Conservation (phyloP, 1,140 invertebrate genomes). For the Drosophila yakuba region DNA sequence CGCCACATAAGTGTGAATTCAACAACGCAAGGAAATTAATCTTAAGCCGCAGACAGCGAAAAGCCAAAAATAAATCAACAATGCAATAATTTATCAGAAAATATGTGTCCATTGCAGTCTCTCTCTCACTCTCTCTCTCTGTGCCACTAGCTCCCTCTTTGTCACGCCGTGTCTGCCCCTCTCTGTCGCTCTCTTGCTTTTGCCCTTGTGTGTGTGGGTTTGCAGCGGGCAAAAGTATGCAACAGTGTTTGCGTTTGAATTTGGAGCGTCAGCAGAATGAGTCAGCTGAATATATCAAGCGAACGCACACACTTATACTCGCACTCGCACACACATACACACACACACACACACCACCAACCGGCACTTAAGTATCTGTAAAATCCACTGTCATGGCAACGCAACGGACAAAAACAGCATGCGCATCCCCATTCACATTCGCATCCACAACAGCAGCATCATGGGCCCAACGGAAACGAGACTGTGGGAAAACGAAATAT, state of each 20-base stretch:
- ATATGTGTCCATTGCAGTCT: slow-evolving; percentile 79
- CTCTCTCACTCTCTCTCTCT: slow-evolving; percentile 14
- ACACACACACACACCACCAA: slow-evolving; percentile 13
- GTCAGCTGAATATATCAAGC: slow-evolving; percentile 79
- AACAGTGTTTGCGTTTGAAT: slow-evolving; percentile 82
- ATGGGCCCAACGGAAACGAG: slow-evolving; percentile 47
- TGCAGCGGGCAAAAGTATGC: slow-evolving; percentile 67
- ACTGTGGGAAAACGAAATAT: slow-evolving; percentile 59
- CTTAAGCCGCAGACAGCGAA: slow-evolving; percentile 83
- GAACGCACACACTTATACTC: slow-evolving; percentile 25
- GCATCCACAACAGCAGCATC: slow-evolving; percentile 29
- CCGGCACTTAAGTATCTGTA: slow-evolving; percentile 80
- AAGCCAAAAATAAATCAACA: slow-evolving; percentile 84
- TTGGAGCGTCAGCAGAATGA: slow-evolving; percentile 81
- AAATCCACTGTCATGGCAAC: slow-evolving; percentile 82
- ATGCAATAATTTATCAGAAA: slow-evolving; percentile 84
- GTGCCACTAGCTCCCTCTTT: background rate
- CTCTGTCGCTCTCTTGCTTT: background rate
- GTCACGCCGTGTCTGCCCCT: too few species aligned
- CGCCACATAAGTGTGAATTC: slow-evolving; percentile 74
- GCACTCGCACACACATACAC: slow-evolving; percentile 2
- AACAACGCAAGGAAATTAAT: slow-evolving; percentile 83
- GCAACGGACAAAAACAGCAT: slow-evolving; percentile 69
- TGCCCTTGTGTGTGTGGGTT: background rate
- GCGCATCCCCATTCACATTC: slow-evolving; percentile 14